Base-by-base conservation (phyloP, 2,888 invertebrate species). In the Gymnocheta viridis region DNA sequence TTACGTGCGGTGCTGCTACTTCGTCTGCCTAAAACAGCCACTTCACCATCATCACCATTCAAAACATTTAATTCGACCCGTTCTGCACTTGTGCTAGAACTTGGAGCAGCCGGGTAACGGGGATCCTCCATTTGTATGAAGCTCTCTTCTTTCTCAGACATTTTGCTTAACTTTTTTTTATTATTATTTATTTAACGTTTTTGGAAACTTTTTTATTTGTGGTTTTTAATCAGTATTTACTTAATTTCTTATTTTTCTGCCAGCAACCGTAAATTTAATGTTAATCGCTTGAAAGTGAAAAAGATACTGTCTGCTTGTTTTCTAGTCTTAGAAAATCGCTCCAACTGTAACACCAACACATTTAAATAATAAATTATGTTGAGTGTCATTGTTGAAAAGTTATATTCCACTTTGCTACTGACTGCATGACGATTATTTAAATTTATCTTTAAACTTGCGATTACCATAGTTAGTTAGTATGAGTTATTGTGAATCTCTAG, bases 1-100 rank as follows among this genome's bases (percentile, higher is more conserved):
- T 91, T 91, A 12, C 90, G 88, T 85, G 91, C 91, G 4, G 90
- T 91, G 82, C 90, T 90, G 82, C 90, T 91, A 80, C 91, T 91
- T 10, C 91, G 88, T 64, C 90, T 89, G 5, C 90, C 89, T 0
- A 89, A 60, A 47, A 72, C 84, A 78, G 29, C 77, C 86, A 29
- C 82, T 62, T 56, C 76, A 12, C 44, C 24, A 1, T 67, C 47
- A 2, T 12, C 51, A 9, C 62, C 67, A 32, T 60, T 77, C 17
- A 85, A 51, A 12, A 72, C 56, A 66, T 58, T 88, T 79, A 90
- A 72, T 79, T 90, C 89, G 1, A 79, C 12, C 0, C 35, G 74
- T 54, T 82, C 78, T 35, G 70, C 82, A n/a, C 44, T 60, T 9
- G 14, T 29, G 10, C 19, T 41, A 12, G 69, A 41, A 19, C 9